Percentiles rank a stretch among this genome's conserved stretches.
phyloP scores from a whole-genome alignment of 2,797 vertebrate species.

The Gadopsis marmoratus region DNA sequence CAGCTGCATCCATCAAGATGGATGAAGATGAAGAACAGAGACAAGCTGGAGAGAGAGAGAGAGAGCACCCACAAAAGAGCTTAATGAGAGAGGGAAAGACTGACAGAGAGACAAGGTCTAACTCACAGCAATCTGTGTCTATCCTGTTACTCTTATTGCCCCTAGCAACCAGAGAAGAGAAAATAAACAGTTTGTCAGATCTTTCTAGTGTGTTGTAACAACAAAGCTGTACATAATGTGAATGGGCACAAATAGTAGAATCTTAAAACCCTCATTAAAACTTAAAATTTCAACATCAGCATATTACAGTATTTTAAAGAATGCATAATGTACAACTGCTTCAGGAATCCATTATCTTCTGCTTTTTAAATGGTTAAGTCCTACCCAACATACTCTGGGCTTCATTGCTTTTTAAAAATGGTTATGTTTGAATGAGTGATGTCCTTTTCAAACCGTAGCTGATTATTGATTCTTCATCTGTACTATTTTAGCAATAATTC shows the following conservation, averaged over 20 bases:
- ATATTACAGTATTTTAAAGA: background rate
- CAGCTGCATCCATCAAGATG: slow-evolving; percentile 63
- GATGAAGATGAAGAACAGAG: slow-evolving; percentile 48
- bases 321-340: background rate
- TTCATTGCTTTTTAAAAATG: slow-evolving; percentile 31
- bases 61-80: slow-evolving; percentile 37
- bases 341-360: background rate
- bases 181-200: background rate
- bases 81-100: slow-evolving; percentile 55
- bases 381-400: slow-evolving; percentile 1
- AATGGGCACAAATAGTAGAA: background rate
- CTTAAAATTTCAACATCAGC: background rate
- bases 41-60: slow-evolving; percentile 32
- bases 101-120: slow-evolving; percentile 39
- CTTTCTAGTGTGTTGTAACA: background rate
- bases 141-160: slow-evolving; percentile 33
- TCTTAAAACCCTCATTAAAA: background rate
- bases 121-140: slow-evolving; percentile 49
- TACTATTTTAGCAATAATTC: slow-evolving; percentile 1
- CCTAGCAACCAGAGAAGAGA: slow-evolving; percentile 13
- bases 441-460: background rate
- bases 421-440: slow-evolving; percentile 7
- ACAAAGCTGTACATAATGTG: background rate
- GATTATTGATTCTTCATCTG: background rate
- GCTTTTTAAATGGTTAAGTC: slow-evolving; percentile 22